Evolutionary conservation across 2,888 invertebrate genomes (phyloP).

Genomic region (Myopa testacea): DNA sequence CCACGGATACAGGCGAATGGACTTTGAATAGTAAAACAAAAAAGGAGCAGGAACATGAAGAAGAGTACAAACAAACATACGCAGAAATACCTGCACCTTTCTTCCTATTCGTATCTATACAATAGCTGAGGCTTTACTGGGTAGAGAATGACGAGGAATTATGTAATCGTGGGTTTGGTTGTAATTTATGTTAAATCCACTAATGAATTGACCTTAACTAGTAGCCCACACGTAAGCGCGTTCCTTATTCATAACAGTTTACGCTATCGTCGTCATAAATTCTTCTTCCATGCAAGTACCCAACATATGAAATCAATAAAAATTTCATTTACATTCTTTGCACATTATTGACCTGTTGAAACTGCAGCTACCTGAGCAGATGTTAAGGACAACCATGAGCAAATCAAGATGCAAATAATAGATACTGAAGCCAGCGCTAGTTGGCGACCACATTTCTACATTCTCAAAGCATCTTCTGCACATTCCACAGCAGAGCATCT

Average conservation of each 20-base stretch:
- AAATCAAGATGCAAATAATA: too few relatives aligned
- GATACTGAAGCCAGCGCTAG: too few relatives aligned
- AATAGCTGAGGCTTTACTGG: too few relatives aligned
- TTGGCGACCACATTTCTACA: too few relatives aligned
- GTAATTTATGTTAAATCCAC: conserved; percentile 23
- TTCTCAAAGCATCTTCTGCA: not conserved
- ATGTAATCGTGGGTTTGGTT: not conserved
- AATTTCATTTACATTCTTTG: not conserved
- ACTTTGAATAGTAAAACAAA: not conserved
- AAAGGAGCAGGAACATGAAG: not conserved
- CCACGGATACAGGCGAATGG: conserved; percentile 2
- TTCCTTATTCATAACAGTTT: not conserved
- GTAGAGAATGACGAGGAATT: conserved; percentile 14
- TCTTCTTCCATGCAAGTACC: too few relatives aligned
- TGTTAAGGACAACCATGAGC: too few relatives aligned
- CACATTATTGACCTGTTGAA: not conserved
- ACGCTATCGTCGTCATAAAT: not conserved
- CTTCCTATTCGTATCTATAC: not conserved
- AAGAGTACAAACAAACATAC: not conserved
- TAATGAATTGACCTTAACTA: conserved; percentile 14
- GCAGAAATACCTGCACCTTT: not conserved
- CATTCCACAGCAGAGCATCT: not conserved
- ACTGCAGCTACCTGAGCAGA: too few relatives aligned
- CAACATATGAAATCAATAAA: too few relatives aligned
- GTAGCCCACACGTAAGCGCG: conserved; percentile 10